Percentiles rank a stretch among this genome's conserved stretches.
Evolutionary conservation across 2,113 vertebrate genomes (phyloP).

Genomic region (Agelaius tricolor): DNA sequence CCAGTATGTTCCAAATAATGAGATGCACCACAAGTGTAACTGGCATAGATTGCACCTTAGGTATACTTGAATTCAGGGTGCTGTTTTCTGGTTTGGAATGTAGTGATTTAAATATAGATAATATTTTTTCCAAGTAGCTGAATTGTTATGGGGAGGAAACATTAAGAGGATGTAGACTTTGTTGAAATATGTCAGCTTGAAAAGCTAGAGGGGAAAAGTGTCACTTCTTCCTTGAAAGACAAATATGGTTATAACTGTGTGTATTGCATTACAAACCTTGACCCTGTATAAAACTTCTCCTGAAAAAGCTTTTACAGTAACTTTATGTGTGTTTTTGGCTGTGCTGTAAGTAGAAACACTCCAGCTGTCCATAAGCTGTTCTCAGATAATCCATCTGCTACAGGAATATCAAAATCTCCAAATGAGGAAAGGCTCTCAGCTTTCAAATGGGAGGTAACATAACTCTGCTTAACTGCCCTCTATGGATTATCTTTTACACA

Average conservation of each 20-base stretch:
- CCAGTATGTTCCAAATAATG: background rate
- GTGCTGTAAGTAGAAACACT: background rate
- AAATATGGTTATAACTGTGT: background rate
- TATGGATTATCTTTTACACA: background rate
- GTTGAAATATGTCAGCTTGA: background rate
- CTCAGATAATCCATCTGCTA: background rate
- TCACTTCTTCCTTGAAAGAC: background rate
- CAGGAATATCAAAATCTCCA: background rate
- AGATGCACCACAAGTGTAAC: background rate
- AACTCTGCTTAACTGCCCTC: background rate
- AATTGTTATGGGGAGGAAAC: background rate
- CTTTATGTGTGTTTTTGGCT: background rate
- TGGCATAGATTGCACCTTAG: background rate
- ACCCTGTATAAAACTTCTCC: background rate
- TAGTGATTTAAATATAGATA: background rate
- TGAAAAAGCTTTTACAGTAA: background rate
- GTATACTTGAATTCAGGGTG: background rate
- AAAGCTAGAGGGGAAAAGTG: background rate
- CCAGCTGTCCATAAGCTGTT: background rate
- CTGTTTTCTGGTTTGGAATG: background rate
- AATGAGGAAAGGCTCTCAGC: background rate
- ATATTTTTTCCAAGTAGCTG: background rate
- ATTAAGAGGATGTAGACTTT: background rate
- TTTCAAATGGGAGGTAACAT: background rate
- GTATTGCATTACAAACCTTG: background rate